Evolutionary conservation across 2,113 vertebrate genomes (phyloP).

Genomic region (Physeter macrocephalus): DNA sequence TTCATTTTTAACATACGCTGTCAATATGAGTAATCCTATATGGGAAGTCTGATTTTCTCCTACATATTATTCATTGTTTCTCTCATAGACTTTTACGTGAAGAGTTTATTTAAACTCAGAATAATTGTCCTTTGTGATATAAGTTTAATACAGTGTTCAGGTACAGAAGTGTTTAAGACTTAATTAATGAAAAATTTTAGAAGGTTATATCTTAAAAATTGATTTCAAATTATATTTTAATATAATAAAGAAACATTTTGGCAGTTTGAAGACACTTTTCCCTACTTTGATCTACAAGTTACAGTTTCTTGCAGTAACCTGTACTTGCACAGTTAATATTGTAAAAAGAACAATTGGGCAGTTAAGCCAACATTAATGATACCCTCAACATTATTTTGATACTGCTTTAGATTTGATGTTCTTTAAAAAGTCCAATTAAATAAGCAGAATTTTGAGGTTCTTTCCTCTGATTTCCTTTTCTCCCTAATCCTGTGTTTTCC

Average conservation of each 20-base stretch:
- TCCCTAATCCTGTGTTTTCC: background rate
- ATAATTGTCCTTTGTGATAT: constrained; percentile 22
- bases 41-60: constrained; percentile 21
- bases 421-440: constrained; percentile 32
- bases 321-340: constrained; percentile 45
- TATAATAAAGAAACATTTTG: constrained; percentile 40
- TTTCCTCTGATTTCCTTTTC: constrained; percentile 8
- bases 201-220: constrained; percentile 8
- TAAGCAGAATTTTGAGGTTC: constrained; percentile 19
- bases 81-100: constrained; percentile 26
- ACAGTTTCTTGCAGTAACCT: background rate
- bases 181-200: constrained; percentile 27
- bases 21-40: background rate
- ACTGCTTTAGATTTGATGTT: constrained; percentile 39
- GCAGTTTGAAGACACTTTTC: background rate
- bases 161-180: background rate
- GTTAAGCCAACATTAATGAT: constrained; percentile 20
- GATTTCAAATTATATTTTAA: constrained; percentile 40
- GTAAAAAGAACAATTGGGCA: background rate
- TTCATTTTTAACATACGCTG: constrained; percentile 2
- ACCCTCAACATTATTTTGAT: constrained; percentile 1
- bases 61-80: constrained; percentile 3
- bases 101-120: constrained; percentile 26
- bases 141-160: constrained; percentile 32
- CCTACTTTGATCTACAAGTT: background rate